Percentiles rank a stretch among this genome's conserved stretches.
These are phyloP conservation scores for Globodera ellingtonae DNA, from an alignment of 1,140 invertebrate genomes.

Conservation along the genomic window DNA sequence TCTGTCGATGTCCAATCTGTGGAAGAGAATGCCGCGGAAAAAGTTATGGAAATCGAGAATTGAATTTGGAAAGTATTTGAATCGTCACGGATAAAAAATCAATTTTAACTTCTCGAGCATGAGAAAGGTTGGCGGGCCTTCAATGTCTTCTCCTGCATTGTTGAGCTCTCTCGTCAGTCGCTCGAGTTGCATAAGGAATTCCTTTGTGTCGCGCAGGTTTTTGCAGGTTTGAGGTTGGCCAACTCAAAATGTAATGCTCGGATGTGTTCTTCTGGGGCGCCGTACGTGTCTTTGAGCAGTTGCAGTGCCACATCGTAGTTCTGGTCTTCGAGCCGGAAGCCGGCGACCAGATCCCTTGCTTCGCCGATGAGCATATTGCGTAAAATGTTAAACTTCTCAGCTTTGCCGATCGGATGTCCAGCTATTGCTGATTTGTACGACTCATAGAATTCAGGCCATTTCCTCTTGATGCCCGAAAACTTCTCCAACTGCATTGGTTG, in stretches of 20 bases:
- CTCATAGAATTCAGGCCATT: constrained; percentile 9
- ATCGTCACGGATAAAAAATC: too few species aligned
- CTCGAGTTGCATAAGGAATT: constrained; percentile 3
- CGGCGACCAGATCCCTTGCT: not conserved
- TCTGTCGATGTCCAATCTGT: too few species aligned
- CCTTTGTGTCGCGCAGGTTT: constrained; percentile 4
- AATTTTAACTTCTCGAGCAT: not conserved
- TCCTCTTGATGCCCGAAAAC: not conserved
- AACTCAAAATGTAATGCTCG: not conserved
- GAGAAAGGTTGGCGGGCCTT: constrained; percentile 6
- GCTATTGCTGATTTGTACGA: not conserved
- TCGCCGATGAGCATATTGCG: not conserved
- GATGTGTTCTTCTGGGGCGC: not conserved
- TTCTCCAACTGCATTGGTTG: not conserved
- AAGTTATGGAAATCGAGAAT: too few species aligned
- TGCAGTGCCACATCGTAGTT: constrained; percentile 6
- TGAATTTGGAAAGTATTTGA: too few species aligned
- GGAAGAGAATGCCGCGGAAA: too few species aligned
- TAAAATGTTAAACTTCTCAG: not conserved
- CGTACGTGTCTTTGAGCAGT: constrained; percentile 1
- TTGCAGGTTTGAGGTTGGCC: constrained; percentile 9
- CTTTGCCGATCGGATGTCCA: not conserved
- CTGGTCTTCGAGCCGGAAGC: constrained; percentile 7
- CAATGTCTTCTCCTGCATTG: constrained; percentile 14
- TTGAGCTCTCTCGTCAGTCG: not conserved